Percentiles rank a stretch among this genome's conserved stretches.
Evolutionary conservation across 2,797 vertebrate species (phyloP).

Genomic region (Odontamblyopus rebecca): DNA sequence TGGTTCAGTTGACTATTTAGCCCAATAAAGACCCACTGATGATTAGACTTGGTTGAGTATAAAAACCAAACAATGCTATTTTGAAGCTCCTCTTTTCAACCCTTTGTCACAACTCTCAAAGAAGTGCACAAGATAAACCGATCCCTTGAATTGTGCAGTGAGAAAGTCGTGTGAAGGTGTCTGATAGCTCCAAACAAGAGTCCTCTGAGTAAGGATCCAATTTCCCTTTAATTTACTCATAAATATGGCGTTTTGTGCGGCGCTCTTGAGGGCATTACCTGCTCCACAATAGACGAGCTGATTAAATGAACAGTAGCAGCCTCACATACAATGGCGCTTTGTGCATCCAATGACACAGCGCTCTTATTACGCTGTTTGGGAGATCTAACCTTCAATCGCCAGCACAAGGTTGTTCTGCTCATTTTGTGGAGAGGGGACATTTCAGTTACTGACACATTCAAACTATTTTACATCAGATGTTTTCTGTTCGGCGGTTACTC

Average conservation of each 20-base stretch:
- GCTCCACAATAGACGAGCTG: slow-evolving; percentile 52
- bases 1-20: no score
- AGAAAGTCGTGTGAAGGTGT: slow-evolving; percentile 7
- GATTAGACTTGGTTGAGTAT: no score
- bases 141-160: neutral
- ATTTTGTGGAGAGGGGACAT: slow-evolving; percentile 17
- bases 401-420: slow-evolving; percentile 40
- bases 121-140: neutral
- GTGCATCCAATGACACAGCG: slow-evolving; percentile 41
- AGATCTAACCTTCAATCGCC: slow-evolving; percentile 48
- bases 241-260: slow-evolving; percentile 50
- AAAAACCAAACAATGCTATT: neutral
- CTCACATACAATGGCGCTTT: slow-evolving; percentile 48
- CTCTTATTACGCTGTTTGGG: slow-evolving; percentile 42
- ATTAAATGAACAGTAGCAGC: slow-evolving; percentile 60
- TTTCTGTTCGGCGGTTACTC: neutral
- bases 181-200: slow-evolving; percentile 36
- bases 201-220: slow-evolving; percentile 26
- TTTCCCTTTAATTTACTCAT: slow-evolving; percentile 51
- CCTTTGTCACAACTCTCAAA: neutral
- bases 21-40: no score
- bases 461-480: neutral
- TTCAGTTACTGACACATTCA: slow-evolving; percentile 16
- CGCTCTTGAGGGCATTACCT: slow-evolving; percentile 49
- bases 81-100: neutral